Base-by-base conservation (phyloP, 23 tunicate species). In the Oikopleura dioica region DNA sequence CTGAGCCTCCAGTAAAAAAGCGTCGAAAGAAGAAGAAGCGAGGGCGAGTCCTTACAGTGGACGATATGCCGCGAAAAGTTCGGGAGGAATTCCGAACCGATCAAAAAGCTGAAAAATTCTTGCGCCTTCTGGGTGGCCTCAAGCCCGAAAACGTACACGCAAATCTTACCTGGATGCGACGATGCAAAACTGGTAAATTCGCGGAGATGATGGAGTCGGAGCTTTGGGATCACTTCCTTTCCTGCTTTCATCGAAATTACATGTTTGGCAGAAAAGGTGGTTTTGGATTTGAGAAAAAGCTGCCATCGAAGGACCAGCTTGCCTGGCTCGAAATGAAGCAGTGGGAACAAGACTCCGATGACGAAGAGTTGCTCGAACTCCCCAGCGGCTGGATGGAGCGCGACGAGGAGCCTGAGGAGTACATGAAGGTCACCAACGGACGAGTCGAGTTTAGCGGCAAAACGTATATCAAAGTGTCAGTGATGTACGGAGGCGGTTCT, bases 121-220 rank as follows among this genome's bases (percentile, higher is more conserved):
- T 63, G 29, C 72, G 33, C 16, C 72, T 63, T 63, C 33, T 63
- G 32, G 72, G 72, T 16, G 72, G 72, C 2, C 33, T 63, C 16
- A 63, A 63, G 26, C 72, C 72, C 29, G 72, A 63, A 63, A 63
- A 63, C 26, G 72, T 63, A 63, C 72, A 63, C 26, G 72, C 72
- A 63, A 12, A 23, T 21, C 16, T 63, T 23, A 21, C 29, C 72
- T 63, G 72, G 72, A 63, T 63, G 72, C 16, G 72, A 63, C 72
- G 72, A 31, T 63, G 72, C 72, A 63, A 63, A 63, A 63, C 72
- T 24, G 72, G 72, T 21, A 63, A 63, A 28, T 63, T 63, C 26
- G 72, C 72, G 4, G 72, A 63, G 26, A 63, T 63, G 72, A 63
- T 63, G 72, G 72, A 63, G 26, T 63, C 72, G 33, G 72, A 63